These are phyloP conservation scores for Frankliniella fusca DNA, from an alignment of 2,888 invertebrate genomes.

Conservation along the genomic window DNA sequence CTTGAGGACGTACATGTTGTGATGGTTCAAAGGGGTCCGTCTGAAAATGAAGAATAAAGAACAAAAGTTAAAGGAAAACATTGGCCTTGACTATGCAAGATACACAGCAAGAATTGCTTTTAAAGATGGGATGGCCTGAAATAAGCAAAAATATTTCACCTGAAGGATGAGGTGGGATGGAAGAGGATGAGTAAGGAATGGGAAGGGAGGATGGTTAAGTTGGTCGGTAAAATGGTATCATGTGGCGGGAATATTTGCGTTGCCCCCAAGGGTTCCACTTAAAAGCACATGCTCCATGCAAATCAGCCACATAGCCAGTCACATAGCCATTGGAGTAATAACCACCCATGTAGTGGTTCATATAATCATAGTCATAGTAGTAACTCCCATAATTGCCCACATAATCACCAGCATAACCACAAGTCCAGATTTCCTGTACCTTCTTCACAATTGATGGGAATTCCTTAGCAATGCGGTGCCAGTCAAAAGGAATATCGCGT, in stretches of 20 bases:
- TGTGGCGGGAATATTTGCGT: neutral
- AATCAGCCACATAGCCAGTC: neutral
- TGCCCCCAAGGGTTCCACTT: neutral
- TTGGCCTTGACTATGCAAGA: neutral
- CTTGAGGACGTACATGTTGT: neutral
- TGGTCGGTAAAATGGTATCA: neutral
- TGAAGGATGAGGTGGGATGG: neutral
- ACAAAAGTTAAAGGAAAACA: neutral
- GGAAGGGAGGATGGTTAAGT: neutral
- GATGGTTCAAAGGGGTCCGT: neutral
- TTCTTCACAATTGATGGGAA: conserved; percentile 41
- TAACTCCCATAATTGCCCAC: neutral
- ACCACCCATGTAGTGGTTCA: conserved; percentile 7
- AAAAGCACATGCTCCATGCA: conserved; percentile 8
- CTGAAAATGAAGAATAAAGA: neutral
- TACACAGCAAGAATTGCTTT: neutral
- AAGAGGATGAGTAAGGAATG: neutral
- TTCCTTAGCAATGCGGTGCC: conserved; percentile 39
- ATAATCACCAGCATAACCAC: conserved; percentile 15
- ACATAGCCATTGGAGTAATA: neutral
- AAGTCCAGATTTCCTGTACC: conserved; percentile 37
- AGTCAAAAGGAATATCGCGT: conserved; percentile 39
- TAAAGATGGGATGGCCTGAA: neutral
- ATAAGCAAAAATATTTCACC: neutral
- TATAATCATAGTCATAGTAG: conserved; percentile 13